phyloP scores from a whole-genome alignment of 2,888 invertebrate species.

The Nemapogon koenigi region DNA sequence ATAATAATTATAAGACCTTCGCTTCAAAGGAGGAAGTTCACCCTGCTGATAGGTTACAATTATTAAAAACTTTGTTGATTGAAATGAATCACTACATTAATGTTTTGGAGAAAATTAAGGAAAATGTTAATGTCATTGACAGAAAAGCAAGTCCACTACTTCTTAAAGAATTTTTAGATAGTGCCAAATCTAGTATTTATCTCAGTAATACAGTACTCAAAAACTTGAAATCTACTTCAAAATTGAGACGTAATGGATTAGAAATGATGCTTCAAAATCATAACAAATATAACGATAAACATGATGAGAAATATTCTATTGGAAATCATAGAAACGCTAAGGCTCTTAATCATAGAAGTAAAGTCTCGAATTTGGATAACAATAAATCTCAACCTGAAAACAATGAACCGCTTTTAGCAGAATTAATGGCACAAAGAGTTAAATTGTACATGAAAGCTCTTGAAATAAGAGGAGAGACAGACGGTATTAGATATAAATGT shows the following conservation, averaged over 20 bases:
- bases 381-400: too few relatives aligned
- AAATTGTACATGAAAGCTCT: too few relatives aligned
- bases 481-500: slow-evolving; percentile 34
- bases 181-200: not conserved
- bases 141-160: not conserved
- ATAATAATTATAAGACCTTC: not conserved
- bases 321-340: too few relatives aligned
- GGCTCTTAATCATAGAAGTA: not conserved
- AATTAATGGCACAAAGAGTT: too few relatives aligned
- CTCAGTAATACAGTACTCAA: not conserved
- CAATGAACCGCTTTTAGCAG: not conserved
- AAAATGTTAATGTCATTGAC: not conserved
- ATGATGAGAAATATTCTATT: too few relatives aligned
- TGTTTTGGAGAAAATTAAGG: slow-evolving; percentile 26
- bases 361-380: not conserved
- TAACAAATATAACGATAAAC: not conserved
- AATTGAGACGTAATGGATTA: not conserved
- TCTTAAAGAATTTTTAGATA: not conserved
- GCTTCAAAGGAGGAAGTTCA: slow-evolving; percentile 25
- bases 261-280: not conserved
- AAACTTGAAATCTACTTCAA: not conserved
- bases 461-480: too few relatives aligned
- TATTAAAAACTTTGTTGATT: slow-evolving; percentile 33
- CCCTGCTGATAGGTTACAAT: slow-evolving; percentile 27
- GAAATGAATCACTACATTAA: slow-evolving; percentile 27